Evolutionary conservation across 2,888 invertebrate genomes (phyloP), one percentile per base, ranked within the genome.

Genomic region (Lasioglossum vierecki): DNA sequence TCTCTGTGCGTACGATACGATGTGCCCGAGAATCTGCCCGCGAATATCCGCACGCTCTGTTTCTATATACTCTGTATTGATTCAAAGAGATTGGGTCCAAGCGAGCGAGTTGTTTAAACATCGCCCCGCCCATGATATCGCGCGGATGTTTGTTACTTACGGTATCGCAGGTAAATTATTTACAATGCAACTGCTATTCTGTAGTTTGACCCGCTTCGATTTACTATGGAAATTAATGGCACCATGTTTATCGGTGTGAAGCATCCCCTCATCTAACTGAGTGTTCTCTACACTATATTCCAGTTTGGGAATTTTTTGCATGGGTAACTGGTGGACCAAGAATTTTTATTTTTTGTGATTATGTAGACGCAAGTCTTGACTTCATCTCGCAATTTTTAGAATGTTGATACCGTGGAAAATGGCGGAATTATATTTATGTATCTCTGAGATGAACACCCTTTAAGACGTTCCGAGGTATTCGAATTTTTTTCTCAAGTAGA

Each of bases 31-130:
- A 49, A 49, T 73, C 49, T 73, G 26, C 30, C 35, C 22, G 11
- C 49, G 49, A 53, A 46, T 35, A 22, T 18, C 5, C 22, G 30
- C 35, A 39, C 18, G 66, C 22, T 6, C 30, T 39, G 63, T 63
- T 63, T 30, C 26, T 15, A 30, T 30, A 63, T 6, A 4, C 35
- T 9, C 66, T 22, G 66, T 66, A 66, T 66, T 35, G 66, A 66
- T 66, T 66, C 66, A 35, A 66, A 63, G 63, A 63, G 63, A 63
- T 63, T 66, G 35, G 35, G 22, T 66, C 49, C 49, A 18, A 49
- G 30, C 22, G 15, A 22, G 49, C 73, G 66, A 66, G 35, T 35
- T 35, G 66, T 66, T 66, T 35, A 22, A 66, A 66, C 66, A 66
- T 18, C 35, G 35, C 35, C 18, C 30, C 8, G 18, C 66, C 66